A percentile compares a stretch with the other conserved stretches of the same genome.
phyloP scores from a whole-genome alignment of 2,797 vertebrate species.

The Coilia nasus region DNA sequence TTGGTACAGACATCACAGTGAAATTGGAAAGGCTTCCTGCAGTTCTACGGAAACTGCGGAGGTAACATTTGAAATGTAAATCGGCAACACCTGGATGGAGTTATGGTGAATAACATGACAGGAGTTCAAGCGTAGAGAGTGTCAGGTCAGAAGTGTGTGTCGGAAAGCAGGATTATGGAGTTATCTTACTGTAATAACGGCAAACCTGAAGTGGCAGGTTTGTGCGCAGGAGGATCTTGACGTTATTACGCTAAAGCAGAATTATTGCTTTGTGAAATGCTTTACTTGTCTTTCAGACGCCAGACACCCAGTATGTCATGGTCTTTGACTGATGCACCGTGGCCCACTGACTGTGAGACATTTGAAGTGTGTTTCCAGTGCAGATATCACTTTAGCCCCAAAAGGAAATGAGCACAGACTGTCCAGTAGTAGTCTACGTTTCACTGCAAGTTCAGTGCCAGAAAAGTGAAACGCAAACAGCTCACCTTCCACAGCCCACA shows the following conservation, averaged over 20 bases:
- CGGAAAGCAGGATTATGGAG: neutral
- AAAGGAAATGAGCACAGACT: neutral
- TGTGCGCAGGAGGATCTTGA: neutral
- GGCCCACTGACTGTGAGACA: neutral
- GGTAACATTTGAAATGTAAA: neutral
- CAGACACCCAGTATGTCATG: neutral
- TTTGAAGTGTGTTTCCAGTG: neutral
- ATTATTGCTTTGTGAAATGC: neutral
- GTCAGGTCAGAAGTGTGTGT: neutral
- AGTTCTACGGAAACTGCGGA: neutral
- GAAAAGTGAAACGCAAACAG: neutral
- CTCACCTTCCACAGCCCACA: neutral
- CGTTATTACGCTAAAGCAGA: neutral
- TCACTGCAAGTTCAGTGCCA: neutral
- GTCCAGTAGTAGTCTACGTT: neutral
- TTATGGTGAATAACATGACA: constrained; percentile 7
- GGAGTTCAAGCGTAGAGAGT: neutral
- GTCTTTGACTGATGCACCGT: neutral
- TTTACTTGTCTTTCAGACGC: neutral
- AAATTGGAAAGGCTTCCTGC: neutral
- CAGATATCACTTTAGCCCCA: neutral
- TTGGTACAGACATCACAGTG: neutral
- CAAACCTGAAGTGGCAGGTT: constrained; percentile 1
- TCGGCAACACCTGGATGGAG: neutral
- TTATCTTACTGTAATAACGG: neutral